Conservation (phyloP, 1,140 invertebrate genomes). For the Tetramorium simillimum region DNA sequence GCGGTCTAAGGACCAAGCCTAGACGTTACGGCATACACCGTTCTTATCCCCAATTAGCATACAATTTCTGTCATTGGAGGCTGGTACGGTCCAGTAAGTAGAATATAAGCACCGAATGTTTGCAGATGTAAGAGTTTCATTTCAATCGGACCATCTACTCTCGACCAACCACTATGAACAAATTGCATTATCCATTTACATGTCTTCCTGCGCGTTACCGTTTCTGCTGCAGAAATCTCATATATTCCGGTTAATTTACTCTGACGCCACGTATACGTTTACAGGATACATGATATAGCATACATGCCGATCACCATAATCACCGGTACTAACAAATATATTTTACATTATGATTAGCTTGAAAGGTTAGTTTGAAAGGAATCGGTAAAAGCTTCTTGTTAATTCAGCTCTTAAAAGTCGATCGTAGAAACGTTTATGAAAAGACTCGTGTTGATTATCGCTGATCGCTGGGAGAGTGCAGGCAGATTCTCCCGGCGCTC, state of each 20-base stretch:
- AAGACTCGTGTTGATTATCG: constrained; percentile 18
- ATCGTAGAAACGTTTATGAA: background rate
- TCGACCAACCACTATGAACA: constrained; percentile 61
- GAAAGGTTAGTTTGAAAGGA: background rate
- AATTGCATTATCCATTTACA: constrained; percentile 72
- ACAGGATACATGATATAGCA: background rate
- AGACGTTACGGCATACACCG: constrained; percentile 37
- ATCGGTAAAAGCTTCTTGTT: background rate
- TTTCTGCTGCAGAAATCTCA: background rate
- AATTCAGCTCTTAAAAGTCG: background rate
- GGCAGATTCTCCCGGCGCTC: background rate
- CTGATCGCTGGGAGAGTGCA: background rate
- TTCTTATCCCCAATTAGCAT: constrained; percentile 72
- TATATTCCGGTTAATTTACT: constrained; percentile 39
- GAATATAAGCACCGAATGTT: constrained; percentile 43
- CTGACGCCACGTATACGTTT: background rate
- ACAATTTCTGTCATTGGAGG: constrained; percentile 74
- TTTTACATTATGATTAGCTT: background rate
- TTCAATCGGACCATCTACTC: constrained; percentile 5
- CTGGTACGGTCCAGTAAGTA: background rate
- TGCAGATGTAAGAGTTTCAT: background rate
- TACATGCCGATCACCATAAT: background rate
- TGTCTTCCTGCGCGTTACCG: constrained; percentile 49
- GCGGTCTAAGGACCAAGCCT: constrained; percentile 6
- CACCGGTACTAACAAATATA: background rate